phyloP scores from a whole-genome alignment of 2,113 vertebrate genomes.

The Emydocephalus ijimae region DNA sequence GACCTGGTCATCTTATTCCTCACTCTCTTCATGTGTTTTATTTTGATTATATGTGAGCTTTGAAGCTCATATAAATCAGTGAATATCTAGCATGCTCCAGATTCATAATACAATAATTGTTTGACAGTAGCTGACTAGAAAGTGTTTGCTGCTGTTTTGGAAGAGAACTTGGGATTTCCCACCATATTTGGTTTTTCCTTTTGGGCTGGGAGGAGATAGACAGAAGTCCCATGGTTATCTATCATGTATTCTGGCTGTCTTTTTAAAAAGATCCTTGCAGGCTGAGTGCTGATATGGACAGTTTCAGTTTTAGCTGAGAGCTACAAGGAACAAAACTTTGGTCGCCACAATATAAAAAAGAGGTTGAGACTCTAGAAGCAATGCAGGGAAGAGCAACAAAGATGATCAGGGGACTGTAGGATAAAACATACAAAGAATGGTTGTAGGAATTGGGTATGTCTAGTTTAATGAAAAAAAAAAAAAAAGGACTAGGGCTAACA shows the following conservation, averaged over 20 bases:
- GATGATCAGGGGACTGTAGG: no score
- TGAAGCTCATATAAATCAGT: constrained; percentile 57
- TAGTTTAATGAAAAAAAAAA: not conserved
- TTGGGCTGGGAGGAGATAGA: not conserved
- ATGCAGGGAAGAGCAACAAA: no score
- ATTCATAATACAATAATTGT: constrained; percentile 61
- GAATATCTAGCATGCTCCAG: not conserved
- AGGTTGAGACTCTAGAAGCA: no score
- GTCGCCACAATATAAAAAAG: no score
- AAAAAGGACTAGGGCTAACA: not conserved
- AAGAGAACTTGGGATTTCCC: constrained; percentile 18
- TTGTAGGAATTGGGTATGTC: not conserved
- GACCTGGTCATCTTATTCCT: not conserved
- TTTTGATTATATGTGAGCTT: constrained; percentile 14
- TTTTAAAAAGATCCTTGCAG: not conserved
- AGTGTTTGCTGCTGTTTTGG: constrained; percentile 26
- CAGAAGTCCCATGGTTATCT: not conserved
- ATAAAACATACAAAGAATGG: not conserved
- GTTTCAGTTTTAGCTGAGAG: not conserved
- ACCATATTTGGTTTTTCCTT: not conserved
- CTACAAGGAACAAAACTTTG: not conserved
- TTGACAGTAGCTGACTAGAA: constrained; percentile 31
- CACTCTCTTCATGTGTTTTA: constrained; percentile 10
- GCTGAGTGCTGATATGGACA: not conserved
- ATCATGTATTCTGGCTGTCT: not conserved